Evolutionary conservation across 2,113 vertebrate genomes (phyloP).

Genomic region (Pomatostomus ruficeps): DNA sequence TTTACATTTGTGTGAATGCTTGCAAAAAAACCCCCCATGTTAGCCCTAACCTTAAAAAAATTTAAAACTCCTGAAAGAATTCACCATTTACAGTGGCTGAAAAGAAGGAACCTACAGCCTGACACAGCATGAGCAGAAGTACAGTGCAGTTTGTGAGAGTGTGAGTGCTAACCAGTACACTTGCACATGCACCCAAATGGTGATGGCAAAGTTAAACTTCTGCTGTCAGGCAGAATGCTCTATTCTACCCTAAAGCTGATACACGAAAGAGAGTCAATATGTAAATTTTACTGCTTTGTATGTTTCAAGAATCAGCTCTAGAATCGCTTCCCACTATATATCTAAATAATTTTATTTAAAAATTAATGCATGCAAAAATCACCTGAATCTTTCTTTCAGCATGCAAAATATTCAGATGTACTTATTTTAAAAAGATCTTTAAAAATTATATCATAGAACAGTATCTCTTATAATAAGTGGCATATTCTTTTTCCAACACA

Average conservation of each 20-base stretch:
- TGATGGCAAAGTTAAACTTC: neutral
- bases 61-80: neutral
- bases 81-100: neutral
- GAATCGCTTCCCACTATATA: neutral
- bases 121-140: neutral
- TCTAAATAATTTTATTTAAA: neutral
- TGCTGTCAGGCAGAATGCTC: neutral
- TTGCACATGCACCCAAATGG: neutral
- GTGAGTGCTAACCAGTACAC: neutral
- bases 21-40: neutral
- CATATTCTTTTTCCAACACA: neutral
- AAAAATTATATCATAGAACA: accelerated
- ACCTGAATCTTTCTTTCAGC: neutral
- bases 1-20: neutral
- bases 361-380: neutral
- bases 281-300: neutral
- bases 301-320: neutral
- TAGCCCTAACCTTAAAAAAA: neutral
- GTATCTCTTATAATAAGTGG: neutral
- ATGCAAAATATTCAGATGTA: neutral
- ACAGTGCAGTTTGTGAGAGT: neutral
- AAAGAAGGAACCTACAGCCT: neutral
- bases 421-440: neutral
- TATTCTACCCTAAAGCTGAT: neutral
- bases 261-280: neutral